Evolutionary conservation across 2,113 vertebrate species (phyloP).

Genomic region (Cinclus cinclus): DNA sequence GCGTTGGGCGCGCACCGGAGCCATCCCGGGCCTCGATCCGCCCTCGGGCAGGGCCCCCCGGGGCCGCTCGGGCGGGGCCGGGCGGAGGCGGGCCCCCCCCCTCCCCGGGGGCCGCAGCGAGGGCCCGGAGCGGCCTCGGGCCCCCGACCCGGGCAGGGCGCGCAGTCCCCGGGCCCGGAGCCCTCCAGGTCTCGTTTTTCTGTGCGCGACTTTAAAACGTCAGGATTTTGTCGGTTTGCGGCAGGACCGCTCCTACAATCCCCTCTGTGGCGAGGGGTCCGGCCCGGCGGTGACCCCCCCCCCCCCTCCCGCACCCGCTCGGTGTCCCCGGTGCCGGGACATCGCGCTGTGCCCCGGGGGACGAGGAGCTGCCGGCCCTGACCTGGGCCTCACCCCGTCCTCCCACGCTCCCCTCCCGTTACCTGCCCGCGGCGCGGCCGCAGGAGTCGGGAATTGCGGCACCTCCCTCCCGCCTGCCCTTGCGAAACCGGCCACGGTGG

Average conservation of each 20-base stretch:
- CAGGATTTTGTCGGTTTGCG: neutral
- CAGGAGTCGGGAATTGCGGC: neutral
- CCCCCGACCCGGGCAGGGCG: neutral
- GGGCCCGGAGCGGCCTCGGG: neutral
- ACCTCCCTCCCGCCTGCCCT: neutral
- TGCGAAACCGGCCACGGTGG: neutral
- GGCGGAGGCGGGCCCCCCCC: too few species aligned
- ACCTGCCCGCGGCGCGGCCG: neutral
- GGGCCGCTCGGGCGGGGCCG: neutral
- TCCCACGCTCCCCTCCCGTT: neutral
- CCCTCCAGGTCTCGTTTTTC: neutral
- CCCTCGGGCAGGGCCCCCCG: too few species aligned
- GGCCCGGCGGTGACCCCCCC: neutral
- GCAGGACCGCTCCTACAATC: neutral
- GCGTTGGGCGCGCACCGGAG: too few species aligned
- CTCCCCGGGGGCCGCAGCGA: neutral
- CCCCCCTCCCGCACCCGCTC: neutral
- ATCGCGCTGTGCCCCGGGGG: neutral
- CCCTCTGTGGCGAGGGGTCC: neutral
- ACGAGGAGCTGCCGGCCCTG: neutral
- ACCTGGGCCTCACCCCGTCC: neutral
- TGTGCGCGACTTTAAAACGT: rapidly evolving
- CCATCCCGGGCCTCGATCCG: too few species aligned
- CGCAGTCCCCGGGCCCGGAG: neutral
- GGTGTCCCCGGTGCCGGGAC: neutral